Conservation (phyloP, 37 sponge, comb jelly and placozoan species). For the Spongilla lacustris region DNA sequence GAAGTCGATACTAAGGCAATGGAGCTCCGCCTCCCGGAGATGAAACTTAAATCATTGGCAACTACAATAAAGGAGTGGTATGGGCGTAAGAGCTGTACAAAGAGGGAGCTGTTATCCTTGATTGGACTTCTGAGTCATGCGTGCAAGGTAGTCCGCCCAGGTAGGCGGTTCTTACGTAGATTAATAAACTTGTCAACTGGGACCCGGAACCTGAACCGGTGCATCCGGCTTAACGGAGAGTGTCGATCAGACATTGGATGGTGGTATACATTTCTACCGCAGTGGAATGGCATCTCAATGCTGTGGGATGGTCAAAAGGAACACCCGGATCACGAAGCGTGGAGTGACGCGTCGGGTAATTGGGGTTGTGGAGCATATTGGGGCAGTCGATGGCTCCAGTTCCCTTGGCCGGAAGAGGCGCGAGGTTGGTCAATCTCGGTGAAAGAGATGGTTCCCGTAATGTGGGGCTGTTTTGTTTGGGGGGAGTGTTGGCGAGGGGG, state of each 20-base stretch:
- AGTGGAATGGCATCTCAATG: constrained; percentile 23
- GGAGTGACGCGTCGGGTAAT: constrained; percentile 47
- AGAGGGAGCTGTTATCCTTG: background rate
- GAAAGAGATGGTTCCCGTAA: constrained; percentile 34
- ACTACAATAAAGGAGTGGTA: background rate
- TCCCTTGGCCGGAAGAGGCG: constrained; percentile 9
- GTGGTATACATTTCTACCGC: background rate
- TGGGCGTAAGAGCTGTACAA: background rate
- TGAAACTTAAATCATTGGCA: background rate
- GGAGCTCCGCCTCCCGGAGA: background rate
- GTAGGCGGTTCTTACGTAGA: constrained; percentile 4
- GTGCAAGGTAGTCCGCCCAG: constrained; percentile 28
- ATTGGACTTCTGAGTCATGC: background rate
- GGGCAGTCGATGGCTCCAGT: constrained; percentile 27
- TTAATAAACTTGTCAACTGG: background rate
- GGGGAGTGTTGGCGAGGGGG: constrained; percentile 30
- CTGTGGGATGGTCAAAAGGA: background rate
- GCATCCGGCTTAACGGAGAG: constrained; percentile 16
- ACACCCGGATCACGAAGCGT: background rate
- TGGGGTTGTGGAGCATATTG: constrained; percentile 49
- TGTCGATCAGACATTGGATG: constrained; percentile 3
- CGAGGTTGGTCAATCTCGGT: constrained; percentile 4
- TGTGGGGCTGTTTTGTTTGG: constrained; percentile 28
- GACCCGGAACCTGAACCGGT: background rate
- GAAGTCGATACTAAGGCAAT: too few species aligned